Conservation (phyloP, 2,797 vertebrate species). For the Propithecus deckenii region DNA sequence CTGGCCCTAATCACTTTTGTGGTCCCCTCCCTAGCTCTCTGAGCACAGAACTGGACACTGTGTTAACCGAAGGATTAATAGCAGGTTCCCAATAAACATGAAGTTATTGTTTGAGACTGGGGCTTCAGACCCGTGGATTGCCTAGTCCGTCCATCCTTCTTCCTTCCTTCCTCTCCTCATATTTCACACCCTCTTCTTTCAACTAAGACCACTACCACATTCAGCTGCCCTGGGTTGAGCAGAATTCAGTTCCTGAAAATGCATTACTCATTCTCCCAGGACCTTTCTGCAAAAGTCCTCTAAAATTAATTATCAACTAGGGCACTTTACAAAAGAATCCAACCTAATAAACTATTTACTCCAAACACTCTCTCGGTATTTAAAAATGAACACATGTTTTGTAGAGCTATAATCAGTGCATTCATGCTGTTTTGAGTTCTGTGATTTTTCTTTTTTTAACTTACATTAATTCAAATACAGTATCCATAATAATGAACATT, state of each 20-base stretch:
- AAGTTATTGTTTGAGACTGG: background rate
- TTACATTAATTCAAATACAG: constrained; percentile 6
- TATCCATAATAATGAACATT: constrained; percentile 10
- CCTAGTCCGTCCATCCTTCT: too few relatives aligned
- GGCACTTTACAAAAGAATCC: background rate
- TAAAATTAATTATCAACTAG: background rate
- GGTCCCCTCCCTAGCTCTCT: background rate
- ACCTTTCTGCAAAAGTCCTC: background rate
- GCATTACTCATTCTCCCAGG: background rate
- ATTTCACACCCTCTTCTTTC: background rate
- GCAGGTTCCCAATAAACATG: background rate
- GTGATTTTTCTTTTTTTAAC: background rate
- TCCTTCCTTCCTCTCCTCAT: background rate
- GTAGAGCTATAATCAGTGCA: background rate
- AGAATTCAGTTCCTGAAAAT: background rate
- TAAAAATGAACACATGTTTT: constrained; percentile 25
- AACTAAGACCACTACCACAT: background rate
- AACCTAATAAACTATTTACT: background rate
- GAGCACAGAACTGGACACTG: background rate
- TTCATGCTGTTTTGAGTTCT: constrained; percentile 23
- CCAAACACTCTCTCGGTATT: background rate
- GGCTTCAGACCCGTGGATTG: background rate
- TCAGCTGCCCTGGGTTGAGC: background rate
- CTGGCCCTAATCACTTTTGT: background rate
- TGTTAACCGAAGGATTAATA: background rate